Percentiles rank a stretch among this genome's conserved stretches.
phyloP scores from a whole-genome alignment of 1,140 invertebrate genomes.

The Adoxophyes honmai region DNA sequence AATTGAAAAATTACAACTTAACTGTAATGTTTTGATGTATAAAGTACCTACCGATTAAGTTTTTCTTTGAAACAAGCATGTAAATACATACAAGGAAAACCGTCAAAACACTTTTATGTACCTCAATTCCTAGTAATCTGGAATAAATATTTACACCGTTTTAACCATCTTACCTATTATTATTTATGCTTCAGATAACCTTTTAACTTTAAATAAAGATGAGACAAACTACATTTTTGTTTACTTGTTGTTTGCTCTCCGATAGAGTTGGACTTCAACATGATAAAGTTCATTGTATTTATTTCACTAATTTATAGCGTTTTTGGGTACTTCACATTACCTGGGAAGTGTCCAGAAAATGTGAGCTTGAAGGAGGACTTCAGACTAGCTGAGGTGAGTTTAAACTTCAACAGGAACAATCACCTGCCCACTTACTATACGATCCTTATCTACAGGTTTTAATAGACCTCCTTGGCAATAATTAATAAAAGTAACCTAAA shows the following conservation, averaged over 20 bases:
- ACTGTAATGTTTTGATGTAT: no score
- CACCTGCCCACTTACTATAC: no score
- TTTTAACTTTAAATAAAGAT: not conserved
- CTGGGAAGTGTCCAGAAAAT: constrained; percentile 57
- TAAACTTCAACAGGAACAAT: constrained; percentile 16
- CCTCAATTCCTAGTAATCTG: no score
- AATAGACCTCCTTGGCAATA: no score
- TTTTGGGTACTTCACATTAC: constrained; percentile 51
- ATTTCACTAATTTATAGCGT: constrained; percentile 33
- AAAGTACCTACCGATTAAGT: no score
- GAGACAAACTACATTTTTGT: not conserved
- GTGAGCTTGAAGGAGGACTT: constrained; percentile 51
- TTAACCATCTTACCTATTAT: not conserved
- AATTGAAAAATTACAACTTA: no score
- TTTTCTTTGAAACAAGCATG: no score
- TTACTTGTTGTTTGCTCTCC: not conserved
- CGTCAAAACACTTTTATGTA: no score
- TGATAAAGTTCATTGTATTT: constrained; percentile 34
- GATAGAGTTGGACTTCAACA: constrained; percentile 10
- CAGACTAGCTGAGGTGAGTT: constrained; percentile 51
- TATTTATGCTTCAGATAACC: not conserved
- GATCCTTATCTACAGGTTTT: no score
- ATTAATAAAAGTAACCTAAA: no score
- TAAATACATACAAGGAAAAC: no score
- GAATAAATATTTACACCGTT: not conserved